These are phyloP conservation scores for Kradibia gibbosae DNA, from an alignment of 1,140 invertebrate genomes.

Conservation along the genomic window DNA sequence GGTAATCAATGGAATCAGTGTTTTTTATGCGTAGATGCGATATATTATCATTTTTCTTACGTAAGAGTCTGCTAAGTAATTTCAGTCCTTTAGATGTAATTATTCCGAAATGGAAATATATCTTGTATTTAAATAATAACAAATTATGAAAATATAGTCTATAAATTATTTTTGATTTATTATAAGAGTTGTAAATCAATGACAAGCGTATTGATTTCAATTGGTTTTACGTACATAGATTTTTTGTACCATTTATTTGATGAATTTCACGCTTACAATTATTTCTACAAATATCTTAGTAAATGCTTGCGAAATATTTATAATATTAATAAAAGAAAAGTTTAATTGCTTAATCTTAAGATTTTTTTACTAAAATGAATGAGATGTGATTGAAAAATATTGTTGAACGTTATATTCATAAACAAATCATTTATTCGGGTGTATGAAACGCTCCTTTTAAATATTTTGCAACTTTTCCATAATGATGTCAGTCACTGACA, in stretches of 20 bases:
- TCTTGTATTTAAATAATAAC: constrained; percentile 5
- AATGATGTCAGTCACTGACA: not conserved
- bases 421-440: not conserved
- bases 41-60: not conserved
- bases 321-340: not conserved
- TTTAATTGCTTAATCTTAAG: not conserved
- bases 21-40: not conserved
- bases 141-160: not conserved
- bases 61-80: not conserved
- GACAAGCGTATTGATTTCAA: not conserved
- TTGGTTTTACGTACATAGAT: not conserved
- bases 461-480: not conserved
- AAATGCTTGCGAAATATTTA: not conserved
- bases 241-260: not conserved
- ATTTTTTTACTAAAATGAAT: not conserved
- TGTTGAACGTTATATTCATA: not conserved
- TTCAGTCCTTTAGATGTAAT: not conserved
- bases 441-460: not conserved
- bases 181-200: not conserved
- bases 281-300: not conserved
- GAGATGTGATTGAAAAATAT: not conserved
- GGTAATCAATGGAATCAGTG: not conserved
- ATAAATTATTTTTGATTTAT: not conserved
- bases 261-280: not conserved
- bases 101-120: too few species aligned